A percentile compares a stretch with the other conserved stretches of the same genome.
phyloP scores from a whole-genome alignment of 2,113 vertebrate species.

The Xyrauchen texanus region DNA sequence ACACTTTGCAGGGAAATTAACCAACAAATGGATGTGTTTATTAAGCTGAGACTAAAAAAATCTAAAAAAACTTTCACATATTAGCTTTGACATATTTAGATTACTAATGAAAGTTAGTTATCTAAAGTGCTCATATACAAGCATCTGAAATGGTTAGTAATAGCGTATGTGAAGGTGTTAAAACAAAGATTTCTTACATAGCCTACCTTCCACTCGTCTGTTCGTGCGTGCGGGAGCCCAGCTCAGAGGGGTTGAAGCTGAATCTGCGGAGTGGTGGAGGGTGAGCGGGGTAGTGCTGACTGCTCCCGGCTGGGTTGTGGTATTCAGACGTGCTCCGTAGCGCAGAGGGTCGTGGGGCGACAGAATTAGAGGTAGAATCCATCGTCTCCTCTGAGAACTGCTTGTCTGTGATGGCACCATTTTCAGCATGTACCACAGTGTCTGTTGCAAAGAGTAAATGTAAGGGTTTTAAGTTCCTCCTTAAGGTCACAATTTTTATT shows the following conservation, averaged over 20 bases:
- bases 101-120: too few species aligned
- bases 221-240: conserved; percentile 73
- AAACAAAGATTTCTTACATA: conserved; percentile 53
- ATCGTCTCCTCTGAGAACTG: conserved; percentile 60
- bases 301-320: conserved; percentile 55
- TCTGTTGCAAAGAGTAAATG: conserved; percentile 53
- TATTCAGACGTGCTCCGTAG: conserved; percentile 62
- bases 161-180: conserved; percentile 12
- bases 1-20: too few species aligned
- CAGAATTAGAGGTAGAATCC: conserved; percentile 71
- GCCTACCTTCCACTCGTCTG: conserved; percentile 86
- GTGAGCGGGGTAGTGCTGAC: conserved; percentile 65
- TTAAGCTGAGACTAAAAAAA: too few species aligned
- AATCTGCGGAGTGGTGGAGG: conserved; percentile 70
- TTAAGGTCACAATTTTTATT: too few species aligned
- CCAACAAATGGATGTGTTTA: too few species aligned
- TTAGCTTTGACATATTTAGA: too few species aligned
- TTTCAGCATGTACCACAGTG: conserved; percentile 68
- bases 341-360: conserved; percentile 59
- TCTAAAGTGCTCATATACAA: too few species aligned
- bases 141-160: background rate
- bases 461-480: too few species aligned
- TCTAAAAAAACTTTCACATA: too few species aligned
- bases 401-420: conserved; percentile 72
- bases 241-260: conserved; percentile 76